phyloP scores from a whole-genome alignment of 2,797 vertebrate species.

The Bryconaethiops microstoma region DNA sequence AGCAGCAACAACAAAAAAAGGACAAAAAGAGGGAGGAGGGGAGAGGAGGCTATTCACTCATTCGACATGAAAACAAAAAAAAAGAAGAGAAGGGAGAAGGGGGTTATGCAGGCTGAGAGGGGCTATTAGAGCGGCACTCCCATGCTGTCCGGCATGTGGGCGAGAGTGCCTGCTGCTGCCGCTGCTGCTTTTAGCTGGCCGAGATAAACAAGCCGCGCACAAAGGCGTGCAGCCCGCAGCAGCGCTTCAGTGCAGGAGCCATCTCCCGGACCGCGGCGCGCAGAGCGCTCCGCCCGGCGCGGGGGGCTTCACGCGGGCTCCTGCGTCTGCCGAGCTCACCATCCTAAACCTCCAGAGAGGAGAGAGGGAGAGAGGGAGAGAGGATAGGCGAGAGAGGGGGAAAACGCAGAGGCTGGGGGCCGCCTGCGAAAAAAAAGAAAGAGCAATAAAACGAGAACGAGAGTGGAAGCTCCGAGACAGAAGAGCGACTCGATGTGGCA shows the following conservation, averaged over 20 bases:
- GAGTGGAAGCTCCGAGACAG: not conserved
- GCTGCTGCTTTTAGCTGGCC: constrained; percentile 63
- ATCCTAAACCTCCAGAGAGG: constrained; percentile 60
- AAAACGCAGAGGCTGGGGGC: constrained; percentile 52
- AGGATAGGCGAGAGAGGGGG: constrained; percentile 13
- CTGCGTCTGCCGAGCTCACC: constrained; percentile 71
- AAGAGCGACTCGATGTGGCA: not conserved
- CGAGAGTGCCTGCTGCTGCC: constrained; percentile 42
- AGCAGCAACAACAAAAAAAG: not conserved
- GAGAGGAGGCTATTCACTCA: constrained; percentile 62
- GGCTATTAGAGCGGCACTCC: constrained; percentile 53
- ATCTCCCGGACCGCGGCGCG: constrained; percentile 6
- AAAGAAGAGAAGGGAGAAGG: not conserved
- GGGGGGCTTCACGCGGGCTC: constrained; percentile 54
- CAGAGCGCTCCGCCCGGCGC: not conserved
- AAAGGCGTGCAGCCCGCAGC: constrained; percentile 77
- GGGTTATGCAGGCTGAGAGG: constrained; percentile 1
- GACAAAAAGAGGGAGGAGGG: constrained; percentile 43
- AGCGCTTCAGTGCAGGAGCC: constrained; percentile 73
- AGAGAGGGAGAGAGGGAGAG: not conserved
- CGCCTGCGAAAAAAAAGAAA: constrained; percentile 13
- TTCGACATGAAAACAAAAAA: constrained; percentile 67
- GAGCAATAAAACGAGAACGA: not conserved
- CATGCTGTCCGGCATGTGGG: constrained; percentile 68
- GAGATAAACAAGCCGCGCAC: constrained; percentile 71